phyloP scores from a whole-genome alignment of 2,888 invertebrate species.

The Byasa hedistus region DNA sequence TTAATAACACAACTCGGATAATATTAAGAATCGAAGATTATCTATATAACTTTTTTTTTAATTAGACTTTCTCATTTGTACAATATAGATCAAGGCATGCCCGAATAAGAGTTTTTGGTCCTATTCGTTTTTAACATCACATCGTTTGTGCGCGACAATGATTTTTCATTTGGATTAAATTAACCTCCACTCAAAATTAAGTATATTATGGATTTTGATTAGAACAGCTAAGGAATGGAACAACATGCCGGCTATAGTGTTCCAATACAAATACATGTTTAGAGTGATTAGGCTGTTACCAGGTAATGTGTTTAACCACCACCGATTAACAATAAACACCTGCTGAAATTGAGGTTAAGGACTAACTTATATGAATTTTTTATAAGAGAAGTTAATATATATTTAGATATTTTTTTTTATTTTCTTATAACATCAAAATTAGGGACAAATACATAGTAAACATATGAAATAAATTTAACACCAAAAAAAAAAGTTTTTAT shows the following conservation, averaged over 20 bases:
- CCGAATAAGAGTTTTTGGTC: conserved; percentile 40
- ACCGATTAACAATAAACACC: too few species aligned
- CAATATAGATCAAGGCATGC: conserved; percentile 52
- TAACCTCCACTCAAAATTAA: neutral
- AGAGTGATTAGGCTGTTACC: too few species aligned
- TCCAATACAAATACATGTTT: too few species aligned
- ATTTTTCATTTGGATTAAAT: conserved; percentile 32
- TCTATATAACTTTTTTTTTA: conserved; percentile 10
- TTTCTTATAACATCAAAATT: too few species aligned
- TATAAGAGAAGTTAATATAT: too few species aligned
- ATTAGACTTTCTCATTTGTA: conserved; percentile 38
- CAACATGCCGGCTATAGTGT: too few species aligned
- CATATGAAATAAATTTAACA: neutral
- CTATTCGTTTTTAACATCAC: conserved; percentile 52
- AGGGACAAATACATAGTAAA: too few species aligned
- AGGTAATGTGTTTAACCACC: too few species aligned
- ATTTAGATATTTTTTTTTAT: too few species aligned
- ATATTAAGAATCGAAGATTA: conserved; percentile 40
- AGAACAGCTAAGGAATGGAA: too few species aligned
- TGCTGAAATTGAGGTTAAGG: too few species aligned
- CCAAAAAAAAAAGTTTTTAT: neutral
- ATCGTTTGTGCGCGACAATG: conserved; percentile 64
- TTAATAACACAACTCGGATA: conserved; percentile 46
- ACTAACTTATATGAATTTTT: too few species aligned
- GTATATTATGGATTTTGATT: neutral